Conservation (phyloP, 2,113 vertebrate species). For the Pelmatolapia mariae region DNA sequence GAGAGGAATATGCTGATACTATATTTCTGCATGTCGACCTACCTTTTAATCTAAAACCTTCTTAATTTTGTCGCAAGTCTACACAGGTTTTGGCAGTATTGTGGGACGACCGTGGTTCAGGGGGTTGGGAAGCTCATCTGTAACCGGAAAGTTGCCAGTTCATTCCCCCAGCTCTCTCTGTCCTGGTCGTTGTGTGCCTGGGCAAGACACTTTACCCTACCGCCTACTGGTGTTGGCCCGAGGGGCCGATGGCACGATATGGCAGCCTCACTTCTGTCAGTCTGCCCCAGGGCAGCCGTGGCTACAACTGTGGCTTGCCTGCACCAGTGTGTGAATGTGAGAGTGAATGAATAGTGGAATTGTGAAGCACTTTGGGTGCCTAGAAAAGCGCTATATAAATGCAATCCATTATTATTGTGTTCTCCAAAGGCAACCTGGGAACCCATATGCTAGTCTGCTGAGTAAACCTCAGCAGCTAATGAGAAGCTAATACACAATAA, state of each 20-base stretch:
- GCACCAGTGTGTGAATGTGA: not conserved
- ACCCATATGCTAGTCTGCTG: not conserved
- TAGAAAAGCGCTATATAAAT: accelerated
- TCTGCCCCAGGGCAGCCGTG: accelerated
- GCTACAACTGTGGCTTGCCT: not conserved
- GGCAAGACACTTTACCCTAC: accelerated
- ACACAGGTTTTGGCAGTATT: not conserved
- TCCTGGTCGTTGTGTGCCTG: not conserved
- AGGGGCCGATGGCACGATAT: accelerated
- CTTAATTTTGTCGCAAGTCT: not conserved
- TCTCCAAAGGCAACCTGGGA: not conserved
- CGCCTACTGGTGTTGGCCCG: not conserved
- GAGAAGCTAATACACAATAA: not conserved
- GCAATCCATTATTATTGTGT: not conserved
- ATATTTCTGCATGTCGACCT: not conserved
- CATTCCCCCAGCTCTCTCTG: not conserved
- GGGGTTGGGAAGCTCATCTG: not conserved
- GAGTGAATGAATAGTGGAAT: not conserved
- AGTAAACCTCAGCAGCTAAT: not conserved
- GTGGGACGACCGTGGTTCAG: not conserved
- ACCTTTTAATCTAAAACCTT: not conserved
- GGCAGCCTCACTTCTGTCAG: not conserved
- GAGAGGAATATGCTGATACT: not conserved
- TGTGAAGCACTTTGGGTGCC: not conserved
- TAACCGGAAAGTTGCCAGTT: accelerated